Percentiles rank a stretch among this genome's conserved stretches.
phyloP scores from a whole-genome alignment of 2,797 vertebrate genomes.

The Podarcis lilfordi region DNA sequence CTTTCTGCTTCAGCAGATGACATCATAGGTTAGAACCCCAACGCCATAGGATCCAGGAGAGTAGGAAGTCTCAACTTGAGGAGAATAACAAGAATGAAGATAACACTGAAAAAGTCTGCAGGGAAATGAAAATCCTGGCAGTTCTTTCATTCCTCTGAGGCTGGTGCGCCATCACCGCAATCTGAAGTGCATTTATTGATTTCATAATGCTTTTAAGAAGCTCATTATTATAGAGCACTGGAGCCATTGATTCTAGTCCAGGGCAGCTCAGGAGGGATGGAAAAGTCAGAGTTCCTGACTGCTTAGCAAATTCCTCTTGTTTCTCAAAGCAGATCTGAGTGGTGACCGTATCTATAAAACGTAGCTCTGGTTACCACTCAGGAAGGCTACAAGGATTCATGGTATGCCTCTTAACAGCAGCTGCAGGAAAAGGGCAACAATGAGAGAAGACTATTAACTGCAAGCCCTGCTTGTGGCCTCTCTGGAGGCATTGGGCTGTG shows the following conservation, averaged over 20 bases:
- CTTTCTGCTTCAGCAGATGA: too few relatives aligned
- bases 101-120: background rate
- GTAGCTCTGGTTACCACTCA: too few relatives aligned
- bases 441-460: too few relatives aligned
- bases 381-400: too few relatives aligned
- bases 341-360: background rate
- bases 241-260: slow-evolving; percentile 8
- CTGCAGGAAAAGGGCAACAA: too few relatives aligned
- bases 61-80: background rate
- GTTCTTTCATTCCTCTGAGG: background rate
- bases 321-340: background rate
- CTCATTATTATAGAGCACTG: background rate
- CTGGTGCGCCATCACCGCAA: background rate
- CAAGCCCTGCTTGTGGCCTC: too few relatives aligned
- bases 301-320: background rate
- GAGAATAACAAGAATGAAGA: background rate
- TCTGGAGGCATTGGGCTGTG: too few relatives aligned
- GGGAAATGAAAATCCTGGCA: background rate
- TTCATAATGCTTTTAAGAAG: slow-evolving; percentile 34
- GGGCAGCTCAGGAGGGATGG: background rate
- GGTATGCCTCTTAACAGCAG: too few relatives aligned
- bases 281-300: background rate
- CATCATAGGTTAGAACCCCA: background rate
- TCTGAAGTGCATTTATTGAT: slow-evolving; percentile 16
- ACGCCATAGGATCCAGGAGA: background rate